Evolutionary conservation across 2,797 vertebrate species (phyloP).

Genomic region (Crenichthys baileyi): DNA sequence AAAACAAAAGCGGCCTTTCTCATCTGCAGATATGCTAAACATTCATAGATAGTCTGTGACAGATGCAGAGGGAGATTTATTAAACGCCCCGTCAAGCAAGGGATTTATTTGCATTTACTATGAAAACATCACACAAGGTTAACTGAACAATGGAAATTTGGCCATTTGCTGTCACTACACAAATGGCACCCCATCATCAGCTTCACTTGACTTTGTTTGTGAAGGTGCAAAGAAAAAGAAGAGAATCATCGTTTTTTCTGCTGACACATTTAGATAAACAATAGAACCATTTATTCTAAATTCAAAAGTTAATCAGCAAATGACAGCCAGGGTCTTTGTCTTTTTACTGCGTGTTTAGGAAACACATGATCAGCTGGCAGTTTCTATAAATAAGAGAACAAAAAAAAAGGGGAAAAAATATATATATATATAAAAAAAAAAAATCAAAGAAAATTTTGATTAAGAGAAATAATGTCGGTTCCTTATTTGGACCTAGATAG

Average conservation of each 20-base stretch:
- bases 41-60: background rate
- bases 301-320: slow-evolving; percentile 71
- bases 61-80: slow-evolving; percentile 40
- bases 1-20: background rate
- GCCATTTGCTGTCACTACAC: slow-evolving; percentile 63
- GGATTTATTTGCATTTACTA: slow-evolving; percentile 79
- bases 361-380: slow-evolving; percentile 34
- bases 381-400: slow-evolving; percentile 76
- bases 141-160: slow-evolving; percentile 70
- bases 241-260: slow-evolving; percentile 39
- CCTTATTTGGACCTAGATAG: slow-evolving; percentile 55
- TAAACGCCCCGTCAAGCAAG: slow-evolving; percentile 64
- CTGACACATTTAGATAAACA: slow-evolving; percentile 61
- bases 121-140: slow-evolving; percentile 77
- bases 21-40: background rate
- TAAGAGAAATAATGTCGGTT: slow-evolving; percentile 49
- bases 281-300: slow-evolving; percentile 67
- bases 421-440: slow-evolving; percentile 2
- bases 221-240: slow-evolving; percentile 52
- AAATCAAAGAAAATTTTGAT: slow-evolving; percentile 47
- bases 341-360: slow-evolving; percentile 9
- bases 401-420: slow-evolving; percentile 33
- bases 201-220: slow-evolving; percentile 28
- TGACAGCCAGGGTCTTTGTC: slow-evolving; percentile 26
- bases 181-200: slow-evolving; percentile 49